Base-by-base conservation (phyloP, 1,140 invertebrate genomes). In the Magallana ariakensis region DNA sequence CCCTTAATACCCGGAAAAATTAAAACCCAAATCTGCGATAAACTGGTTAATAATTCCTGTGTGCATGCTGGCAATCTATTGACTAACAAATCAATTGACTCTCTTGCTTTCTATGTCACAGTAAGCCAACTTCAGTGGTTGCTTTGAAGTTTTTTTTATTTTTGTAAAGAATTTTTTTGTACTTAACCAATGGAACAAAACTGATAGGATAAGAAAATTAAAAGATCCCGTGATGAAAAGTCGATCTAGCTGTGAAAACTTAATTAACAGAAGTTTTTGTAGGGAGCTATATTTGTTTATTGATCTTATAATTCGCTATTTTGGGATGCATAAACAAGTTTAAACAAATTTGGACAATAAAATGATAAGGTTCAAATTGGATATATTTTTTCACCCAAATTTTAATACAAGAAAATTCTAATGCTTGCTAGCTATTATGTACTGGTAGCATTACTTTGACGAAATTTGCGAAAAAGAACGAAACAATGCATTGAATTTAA, bases 191-290 rank as follows among this genome's bases (percentile, higher is more conserved):
- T 75, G 66, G 66, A 75, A 75, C 66, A 33, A 75, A 46, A 22
- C 58, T 60, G 58, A 13, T 15, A 60, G 58, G 58, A 60, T 60
- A 60, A 16, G n/a, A n/a, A 60, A 26, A 26, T 26, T 19, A 7
- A 26, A 75, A 22, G 66, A 75, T 11, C 22, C 66, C 11, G 13
- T 75, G 22, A 75, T 75, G 22, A 75, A 75, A 75, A 75, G 22
- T n/a, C n/a, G n/a, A n/a, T 75, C 66, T 75, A 75, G 66, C 66
- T 75, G 66, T 75, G 66, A 75, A 75, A 75, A 75, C 66, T 75
- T 75, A 75, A 75, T 75, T 26, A 75, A 75, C 66, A 19, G 33
- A 75, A 75, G 33, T 75, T 33, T 22, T 75, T 75, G 66, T 75
- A 46, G 33, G 33, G 33, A 46, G 33, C 33, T 46, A 33, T 26